phyloP scores from a whole-genome alignment of 2,113 vertebrate species.

The Colossoma macropomum region DNA sequence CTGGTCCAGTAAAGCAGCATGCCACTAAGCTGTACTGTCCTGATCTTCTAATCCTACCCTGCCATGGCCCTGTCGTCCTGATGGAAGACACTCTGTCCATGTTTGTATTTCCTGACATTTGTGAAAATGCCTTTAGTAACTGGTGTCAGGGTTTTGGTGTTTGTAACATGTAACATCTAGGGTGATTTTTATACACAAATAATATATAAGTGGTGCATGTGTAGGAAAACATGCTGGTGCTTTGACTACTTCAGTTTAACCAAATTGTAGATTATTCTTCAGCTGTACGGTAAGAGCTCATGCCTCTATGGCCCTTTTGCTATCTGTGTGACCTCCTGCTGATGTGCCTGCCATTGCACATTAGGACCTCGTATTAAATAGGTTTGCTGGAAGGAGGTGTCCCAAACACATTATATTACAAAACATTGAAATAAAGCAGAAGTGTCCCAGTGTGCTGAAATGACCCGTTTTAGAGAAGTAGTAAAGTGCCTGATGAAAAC shows the following conservation, averaged over 20 bases:
- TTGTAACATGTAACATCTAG: background rate
- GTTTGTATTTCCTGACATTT: background rate
- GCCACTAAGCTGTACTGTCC: conserved; percentile 63
- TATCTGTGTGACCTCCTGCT: background rate
- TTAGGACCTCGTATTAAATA: conserved; percentile 52
- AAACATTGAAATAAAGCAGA: conserved; percentile 45
- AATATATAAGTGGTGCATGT: background rate
- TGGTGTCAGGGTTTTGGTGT: background rate
- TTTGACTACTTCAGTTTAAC: background rate
- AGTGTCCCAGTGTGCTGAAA: conserved; percentile 56
- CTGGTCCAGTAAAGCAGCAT: conserved; percentile 72
- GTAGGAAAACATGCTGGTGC: background rate
- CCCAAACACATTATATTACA: conserved; percentile 50
- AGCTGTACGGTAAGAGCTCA: background rate
- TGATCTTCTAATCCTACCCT: conserved; percentile 59
- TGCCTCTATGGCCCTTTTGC: background rate
- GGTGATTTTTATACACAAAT: background rate
- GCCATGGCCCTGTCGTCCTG: conserved; percentile 44
- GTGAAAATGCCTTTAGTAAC: background rate
- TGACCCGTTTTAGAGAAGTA: conserved; percentile 62
- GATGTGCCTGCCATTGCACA: conserved; percentile 42
- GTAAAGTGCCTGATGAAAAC: conserved; percentile 61
- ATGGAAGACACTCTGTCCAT: conserved; percentile 12
- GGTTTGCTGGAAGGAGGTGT: conserved; percentile 42
- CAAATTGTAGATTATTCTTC: background rate